A percentile compares a stretch with the other conserved stretches of the same genome.
phyloP scores from a whole-genome alignment of 2,888 invertebrate species.

The Dolichopus griseipennis region DNA sequence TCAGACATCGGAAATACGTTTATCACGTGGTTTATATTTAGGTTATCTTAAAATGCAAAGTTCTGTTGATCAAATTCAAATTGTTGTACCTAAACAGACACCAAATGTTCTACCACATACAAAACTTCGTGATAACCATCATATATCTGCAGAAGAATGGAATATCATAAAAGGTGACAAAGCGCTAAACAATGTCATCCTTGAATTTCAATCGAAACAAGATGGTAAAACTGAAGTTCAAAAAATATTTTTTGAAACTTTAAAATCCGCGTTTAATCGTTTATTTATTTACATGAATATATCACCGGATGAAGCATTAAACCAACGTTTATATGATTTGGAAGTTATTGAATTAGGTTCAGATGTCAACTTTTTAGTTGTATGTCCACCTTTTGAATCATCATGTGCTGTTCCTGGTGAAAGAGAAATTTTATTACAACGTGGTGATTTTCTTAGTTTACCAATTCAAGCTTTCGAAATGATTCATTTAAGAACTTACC shows the following conservation, averaged over 20 bases:
- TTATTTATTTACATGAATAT: constrained; percentile 76
- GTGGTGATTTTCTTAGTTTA: constrained; percentile 76
- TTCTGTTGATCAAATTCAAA: constrained; percentile 87
- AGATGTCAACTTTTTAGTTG: constrained; percentile 84
- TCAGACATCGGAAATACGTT: constrained; percentile 64
- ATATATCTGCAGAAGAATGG: constrained; percentile 97
- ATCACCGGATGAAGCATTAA: constrained; percentile 55
- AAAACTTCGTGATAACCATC: constrained; percentile 87
- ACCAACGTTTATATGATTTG: constrained; percentile 79
- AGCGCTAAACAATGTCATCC: constrained; percentile 23
- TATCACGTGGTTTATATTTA: constrained; percentile 83
- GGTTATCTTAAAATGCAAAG: constrained; percentile 95
- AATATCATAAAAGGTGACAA: constrained; percentile 66
- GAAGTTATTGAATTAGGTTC: constrained; percentile 88
- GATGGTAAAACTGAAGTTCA: constrained; percentile 63
- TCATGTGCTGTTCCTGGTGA: constrained; percentile 87
- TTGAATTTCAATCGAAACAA: constrained; percentile 41
- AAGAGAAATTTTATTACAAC: constrained; percentile 72
- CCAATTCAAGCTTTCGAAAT: constrained; percentile 91
- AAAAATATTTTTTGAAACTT: constrained; percentile 67
- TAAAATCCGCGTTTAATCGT: constrained; percentile 63
- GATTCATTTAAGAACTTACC: constrained; percentile 93
- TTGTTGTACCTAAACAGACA: constrained; percentile 83
- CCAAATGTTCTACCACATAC: constrained; percentile 94
- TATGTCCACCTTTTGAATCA: constrained; percentile 85